Evolutionary conservation across 2,797 vertebrate species (phyloP).

Genomic region (Pogonophryne albipinna): DNA sequence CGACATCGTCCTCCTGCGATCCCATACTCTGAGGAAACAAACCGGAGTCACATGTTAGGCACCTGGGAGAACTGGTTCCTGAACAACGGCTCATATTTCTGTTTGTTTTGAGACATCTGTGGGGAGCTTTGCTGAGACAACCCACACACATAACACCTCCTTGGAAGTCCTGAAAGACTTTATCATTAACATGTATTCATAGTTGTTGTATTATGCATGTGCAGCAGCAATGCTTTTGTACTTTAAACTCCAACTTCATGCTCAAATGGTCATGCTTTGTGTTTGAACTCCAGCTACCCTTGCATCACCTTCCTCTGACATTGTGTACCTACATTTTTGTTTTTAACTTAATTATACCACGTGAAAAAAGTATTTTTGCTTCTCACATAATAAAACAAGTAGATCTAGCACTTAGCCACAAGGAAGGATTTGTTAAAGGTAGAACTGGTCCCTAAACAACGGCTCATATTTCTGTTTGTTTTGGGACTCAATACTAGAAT

Average conservation of each 20-base stretch:
- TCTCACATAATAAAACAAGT: not conserved
- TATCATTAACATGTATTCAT: too few relatives aligned
- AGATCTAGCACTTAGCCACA: not conserved
- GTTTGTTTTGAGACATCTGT: not conserved
- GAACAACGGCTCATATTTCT: not conserved
- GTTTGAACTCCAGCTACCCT: not conserved
- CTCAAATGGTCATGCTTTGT: not conserved
- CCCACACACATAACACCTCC: too few relatives aligned
- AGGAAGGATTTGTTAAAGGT: not conserved
- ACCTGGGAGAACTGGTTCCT: not conserved
- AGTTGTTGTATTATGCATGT: not conserved
- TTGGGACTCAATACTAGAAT: too few relatives aligned
- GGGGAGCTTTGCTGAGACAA: not conserved
- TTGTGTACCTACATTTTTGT: not conserved
- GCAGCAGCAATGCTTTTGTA: not conserved
- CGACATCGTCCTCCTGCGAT: slow-evolving; percentile 98
- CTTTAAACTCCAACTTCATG: not conserved
- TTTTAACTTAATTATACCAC: not conserved
- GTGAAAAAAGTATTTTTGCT: not conserved
- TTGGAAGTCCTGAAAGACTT: too few relatives aligned
- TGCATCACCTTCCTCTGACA: not conserved
- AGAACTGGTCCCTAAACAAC: too few relatives aligned
- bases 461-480: too few relatives aligned
- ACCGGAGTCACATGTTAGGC: not conserved
- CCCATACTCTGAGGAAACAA: slow-evolving; percentile 93